Evolutionary conservation across 2,888 invertebrate genomes (phyloP).

Genomic region (Perithous albicinctus): DNA sequence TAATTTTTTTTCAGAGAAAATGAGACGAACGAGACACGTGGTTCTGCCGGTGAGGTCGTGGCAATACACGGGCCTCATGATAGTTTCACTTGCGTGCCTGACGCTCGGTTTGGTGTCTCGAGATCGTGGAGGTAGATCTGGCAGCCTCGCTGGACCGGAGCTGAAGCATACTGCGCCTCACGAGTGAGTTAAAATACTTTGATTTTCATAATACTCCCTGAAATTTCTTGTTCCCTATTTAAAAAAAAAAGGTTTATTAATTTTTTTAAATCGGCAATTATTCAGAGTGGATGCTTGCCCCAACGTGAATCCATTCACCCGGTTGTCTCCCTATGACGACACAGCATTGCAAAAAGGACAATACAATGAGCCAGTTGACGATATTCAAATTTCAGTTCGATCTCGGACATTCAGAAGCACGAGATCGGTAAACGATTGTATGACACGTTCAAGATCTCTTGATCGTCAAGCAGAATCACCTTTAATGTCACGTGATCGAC

Average conservation of each 20-base stretch:
- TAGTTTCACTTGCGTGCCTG: conserved; percentile 81
- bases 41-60: conserved; percentile 81
- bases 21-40: conserved; percentile 80
- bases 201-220: background rate
- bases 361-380: background rate
- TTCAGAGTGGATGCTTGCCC: conserved; percentile 80
- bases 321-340: conserved; percentile 64
- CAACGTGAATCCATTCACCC: conserved; percentile 71
- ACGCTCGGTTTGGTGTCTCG: conserved; percentile 81
- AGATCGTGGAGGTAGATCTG: conserved; percentile 81
- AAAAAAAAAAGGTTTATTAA: background rate
- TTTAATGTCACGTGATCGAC: conserved; percentile 16
- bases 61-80: conserved; percentile 80
- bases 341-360: conserved; percentile 45
- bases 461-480: background rate
- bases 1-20: conserved; percentile 64
- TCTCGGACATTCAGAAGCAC: conserved; percentile 8
- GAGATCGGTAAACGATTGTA: conserved; percentile 43
- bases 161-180: conserved; percentile 80
- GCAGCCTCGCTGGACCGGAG: conserved; percentile 81
- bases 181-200: conserved; percentile 72
- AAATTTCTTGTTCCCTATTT: background rate
- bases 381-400: background rate
- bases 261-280: conserved; percentile 14
- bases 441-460: conserved; percentile 28